Conservation (phyloP, 2,888 invertebrate species). For the Koerneria pararmatus region DNA sequence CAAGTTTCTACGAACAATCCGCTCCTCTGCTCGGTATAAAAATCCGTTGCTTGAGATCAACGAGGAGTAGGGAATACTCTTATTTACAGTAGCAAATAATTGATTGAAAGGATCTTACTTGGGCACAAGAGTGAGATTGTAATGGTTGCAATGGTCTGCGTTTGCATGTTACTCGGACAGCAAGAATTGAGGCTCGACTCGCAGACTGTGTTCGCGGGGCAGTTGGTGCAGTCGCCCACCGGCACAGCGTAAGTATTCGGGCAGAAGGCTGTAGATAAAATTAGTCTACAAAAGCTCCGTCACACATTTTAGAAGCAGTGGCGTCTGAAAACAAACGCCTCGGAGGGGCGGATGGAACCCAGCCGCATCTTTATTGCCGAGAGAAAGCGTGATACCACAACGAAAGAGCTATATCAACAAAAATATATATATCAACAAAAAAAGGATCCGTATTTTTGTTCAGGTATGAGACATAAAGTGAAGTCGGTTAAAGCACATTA, state of each 20-base stretch:
- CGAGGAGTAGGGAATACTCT: not conserved
- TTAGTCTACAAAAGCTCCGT: no score
- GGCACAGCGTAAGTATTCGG: slow-evolving; percentile 42
- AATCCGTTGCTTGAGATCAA: not conserved
- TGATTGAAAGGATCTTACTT: slow-evolving; percentile 23
- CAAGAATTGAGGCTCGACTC: slow-evolving; percentile 29
- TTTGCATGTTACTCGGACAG: slow-evolving; percentile 34
- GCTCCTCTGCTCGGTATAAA: not conserved
- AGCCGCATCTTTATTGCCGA: no score
- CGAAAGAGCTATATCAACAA: no score
- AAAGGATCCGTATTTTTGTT: no score
- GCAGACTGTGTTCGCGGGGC: slow-evolving; percentile 25
- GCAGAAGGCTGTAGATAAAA: slow-evolving; percentile 36
- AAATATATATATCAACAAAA: no score
- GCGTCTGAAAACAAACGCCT: no score
- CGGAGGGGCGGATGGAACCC: no score
- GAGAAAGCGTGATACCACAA: no score
- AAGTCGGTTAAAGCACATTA: no score
- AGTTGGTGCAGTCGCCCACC: slow-evolving; percentile 34
- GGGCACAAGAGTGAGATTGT: slow-evolving; percentile 43
- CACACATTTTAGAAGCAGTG: no score
- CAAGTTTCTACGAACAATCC: no score
- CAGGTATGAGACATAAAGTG: no score
- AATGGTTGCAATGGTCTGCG: slow-evolving; percentile 35
- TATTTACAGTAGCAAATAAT: not conserved